Evolutionary conservation across 2,888 invertebrate species (phyloP).

Genomic region (Acronicta psi): DNA sequence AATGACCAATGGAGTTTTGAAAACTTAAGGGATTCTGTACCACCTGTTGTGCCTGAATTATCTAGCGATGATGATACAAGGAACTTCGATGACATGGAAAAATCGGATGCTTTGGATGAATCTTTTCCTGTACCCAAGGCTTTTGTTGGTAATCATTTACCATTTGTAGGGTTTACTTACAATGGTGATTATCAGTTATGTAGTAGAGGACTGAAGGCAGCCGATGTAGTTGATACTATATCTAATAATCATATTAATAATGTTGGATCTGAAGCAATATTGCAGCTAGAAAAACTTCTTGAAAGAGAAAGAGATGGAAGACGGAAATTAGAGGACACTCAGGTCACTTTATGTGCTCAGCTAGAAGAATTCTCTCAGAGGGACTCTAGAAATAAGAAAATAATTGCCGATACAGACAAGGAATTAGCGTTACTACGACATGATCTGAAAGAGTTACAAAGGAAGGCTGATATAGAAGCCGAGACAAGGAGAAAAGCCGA

Average conservation of each 20-base stretch:
- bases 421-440: constrained; percentile 95
- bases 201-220: constrained; percentile 80
- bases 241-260: constrained; percentile 90
- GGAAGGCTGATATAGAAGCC: constrained; percentile 96
- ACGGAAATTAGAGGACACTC: constrained; percentile 93
- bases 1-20: constrained; percentile 99
- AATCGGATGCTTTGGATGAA: constrained; percentile 97
- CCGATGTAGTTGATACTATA: constrained; percentile 90
- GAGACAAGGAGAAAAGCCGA: constrained; percentile 96
- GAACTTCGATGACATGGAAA: constrained; percentile 99
- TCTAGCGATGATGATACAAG: constrained; percentile 99
- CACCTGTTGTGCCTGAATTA: constrained; percentile 98
- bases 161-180: constrained; percentile 99
- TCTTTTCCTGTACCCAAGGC: constrained; percentile 98
- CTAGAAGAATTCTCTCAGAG: constrained; percentile 93
- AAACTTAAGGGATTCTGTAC: constrained; percentile 97
- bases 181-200: constrained; percentile 96
- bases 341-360: constrained; percentile 92
- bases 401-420: constrained; percentile 95
- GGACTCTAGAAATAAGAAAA: constrained; percentile 94
- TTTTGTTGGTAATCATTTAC: constrained; percentile 99
- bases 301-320: constrained; percentile 93
- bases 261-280: constrained; percentile 90
- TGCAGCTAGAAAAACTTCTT: constrained; percentile 92
- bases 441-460: constrained; percentile 96